Evolutionary conservation across 2,888 invertebrate species (phyloP).

Genomic region (Serrognathus titanus): DNA sequence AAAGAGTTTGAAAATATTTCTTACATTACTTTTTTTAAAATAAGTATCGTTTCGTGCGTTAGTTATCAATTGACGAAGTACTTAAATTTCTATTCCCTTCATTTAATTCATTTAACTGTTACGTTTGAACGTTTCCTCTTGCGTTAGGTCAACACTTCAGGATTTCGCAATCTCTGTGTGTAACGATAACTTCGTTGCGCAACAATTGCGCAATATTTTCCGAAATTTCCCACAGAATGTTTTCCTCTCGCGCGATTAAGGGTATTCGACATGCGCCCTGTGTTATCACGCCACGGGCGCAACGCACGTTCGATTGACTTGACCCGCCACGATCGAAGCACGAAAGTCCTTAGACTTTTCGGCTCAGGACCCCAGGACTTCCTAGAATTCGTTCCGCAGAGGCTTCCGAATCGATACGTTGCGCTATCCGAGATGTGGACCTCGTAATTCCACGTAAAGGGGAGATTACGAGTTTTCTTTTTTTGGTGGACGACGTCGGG

Average conservation of each 20-base stretch:
- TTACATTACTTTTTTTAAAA: too few relatives aligned
- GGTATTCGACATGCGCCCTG: background rate
- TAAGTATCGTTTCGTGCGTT: too few relatives aligned
- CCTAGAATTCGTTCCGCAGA: constrained; percentile 30
- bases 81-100: too few relatives aligned
- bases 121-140: too few relatives aligned
- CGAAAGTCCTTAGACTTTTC: constrained; percentile 25
- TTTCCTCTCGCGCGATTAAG: background rate
- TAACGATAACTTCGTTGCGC: too few relatives aligned
- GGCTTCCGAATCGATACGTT: constrained; percentile 26
- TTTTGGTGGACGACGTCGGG: background rate
- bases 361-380: constrained; percentile 23
- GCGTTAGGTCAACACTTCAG: too few relatives aligned
- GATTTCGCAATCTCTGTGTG: too few relatives aligned
- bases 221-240: constrained; percentile 2
- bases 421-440: background rate
- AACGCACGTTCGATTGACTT: background rate
- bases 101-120: too few relatives aligned
- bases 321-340: constrained; percentile 10
- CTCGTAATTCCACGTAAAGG: background rate
- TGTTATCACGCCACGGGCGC: background rate
- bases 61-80: too few relatives aligned
- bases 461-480: background rate
- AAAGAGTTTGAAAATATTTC: too few relatives aligned
- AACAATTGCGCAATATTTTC: constrained; percentile 15